Evolutionary conservation across 1,140 invertebrate genomes (phyloP).

Genomic region (Whitmania pigra): DNA sequence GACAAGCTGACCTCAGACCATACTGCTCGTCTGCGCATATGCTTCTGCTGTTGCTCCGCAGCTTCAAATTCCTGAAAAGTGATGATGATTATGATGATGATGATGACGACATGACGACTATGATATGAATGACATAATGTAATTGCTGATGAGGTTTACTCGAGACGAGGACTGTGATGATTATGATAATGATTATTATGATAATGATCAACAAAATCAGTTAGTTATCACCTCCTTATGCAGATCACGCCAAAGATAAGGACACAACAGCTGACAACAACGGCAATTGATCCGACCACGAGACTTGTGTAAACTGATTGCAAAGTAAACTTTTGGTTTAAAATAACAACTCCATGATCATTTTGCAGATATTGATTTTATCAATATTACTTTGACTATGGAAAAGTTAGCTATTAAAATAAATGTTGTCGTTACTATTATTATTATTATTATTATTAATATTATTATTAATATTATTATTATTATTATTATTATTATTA

Average conservation of each 20-base stretch:
- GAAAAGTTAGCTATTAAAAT: too few relatives aligned
- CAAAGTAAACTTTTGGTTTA: too few relatives aligned
- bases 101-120: neutral
- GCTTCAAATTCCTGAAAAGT: constrained; percentile 4
- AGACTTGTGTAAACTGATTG: neutral
- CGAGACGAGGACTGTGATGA: neutral
- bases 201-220: neutral
- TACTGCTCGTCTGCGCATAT: neutral
- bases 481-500: too few relatives aligned
- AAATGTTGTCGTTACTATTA: too few relatives aligned
- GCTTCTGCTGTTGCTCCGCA: neutral
- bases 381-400: too few relatives aligned
- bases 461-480: too few relatives aligned
- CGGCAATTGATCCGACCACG: neutral
- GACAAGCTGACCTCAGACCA: neutral
- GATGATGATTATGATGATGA: neutral
- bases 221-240: constrained; percentile 10
- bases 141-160: neutral
- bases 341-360: too few relatives aligned
- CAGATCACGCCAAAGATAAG: constrained; percentile 2
- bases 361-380: too few relatives aligned
- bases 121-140: neutral
- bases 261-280: neutral
- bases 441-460: too few relatives aligned
- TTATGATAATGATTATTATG: neutral